phyloP scores from a whole-genome alignment of 2,797 vertebrate genomes.

The Rhinatrema bivittatum region DNA sequence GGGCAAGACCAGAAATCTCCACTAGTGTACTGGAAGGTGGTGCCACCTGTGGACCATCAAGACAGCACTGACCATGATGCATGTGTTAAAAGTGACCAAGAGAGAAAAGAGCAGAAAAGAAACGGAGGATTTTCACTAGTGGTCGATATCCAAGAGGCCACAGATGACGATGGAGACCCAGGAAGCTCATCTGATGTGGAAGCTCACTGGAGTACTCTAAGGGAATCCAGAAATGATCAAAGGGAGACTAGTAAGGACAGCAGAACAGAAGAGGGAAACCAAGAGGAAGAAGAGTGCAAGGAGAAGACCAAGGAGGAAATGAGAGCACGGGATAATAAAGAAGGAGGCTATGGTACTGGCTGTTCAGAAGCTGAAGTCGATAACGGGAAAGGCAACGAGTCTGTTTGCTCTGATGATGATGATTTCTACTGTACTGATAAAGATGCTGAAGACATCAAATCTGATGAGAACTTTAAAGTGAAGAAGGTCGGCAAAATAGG shows the following conservation, averaged over 20 bases:
- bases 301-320: not conserved
- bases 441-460: not conserved
- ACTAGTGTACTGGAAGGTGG: slow-evolving; percentile 33
- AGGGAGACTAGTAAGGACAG: not conserved
- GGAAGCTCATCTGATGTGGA: rapidly evolving
- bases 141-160: not conserved
- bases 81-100: rapidly evolving
- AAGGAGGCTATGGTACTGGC: rapidly evolving
- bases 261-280: not conserved
- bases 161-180: not conserved
- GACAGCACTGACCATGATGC: not conserved
- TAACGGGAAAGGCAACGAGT: not conserved
- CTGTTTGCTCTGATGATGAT: not conserved
- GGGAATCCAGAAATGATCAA: not conserved
- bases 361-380: not conserved
- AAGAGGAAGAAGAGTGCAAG: not conserved
- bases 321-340: slow-evolving; percentile 16
- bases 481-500: not conserved
- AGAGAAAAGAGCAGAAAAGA: not conserved
- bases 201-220: not conserved
- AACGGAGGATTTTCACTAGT: not conserved
- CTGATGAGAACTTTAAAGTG: not conserved
- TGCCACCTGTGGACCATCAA: not conserved
- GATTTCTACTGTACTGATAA: not conserved
- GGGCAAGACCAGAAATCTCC: slow-evolving; percentile 20